These are phyloP conservation scores for Trichonephila clavipes DNA, from an alignment of 1,140 invertebrate species.

Conservation along the genomic window DNA sequence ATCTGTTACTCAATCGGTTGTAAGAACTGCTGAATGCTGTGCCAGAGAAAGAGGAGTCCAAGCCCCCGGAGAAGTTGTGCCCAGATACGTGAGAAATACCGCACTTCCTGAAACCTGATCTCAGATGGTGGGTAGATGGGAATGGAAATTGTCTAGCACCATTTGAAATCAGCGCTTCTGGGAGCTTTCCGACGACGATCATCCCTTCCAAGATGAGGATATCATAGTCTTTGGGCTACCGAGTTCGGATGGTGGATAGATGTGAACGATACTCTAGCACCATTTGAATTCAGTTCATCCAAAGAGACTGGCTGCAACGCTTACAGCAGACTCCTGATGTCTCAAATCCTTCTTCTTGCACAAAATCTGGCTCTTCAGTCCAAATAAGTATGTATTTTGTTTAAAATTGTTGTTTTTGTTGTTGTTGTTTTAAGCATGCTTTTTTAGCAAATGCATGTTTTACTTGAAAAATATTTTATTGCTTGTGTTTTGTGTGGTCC, in stretches of 20 bases:
- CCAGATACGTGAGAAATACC: background rate
- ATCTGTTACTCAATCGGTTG: no score
- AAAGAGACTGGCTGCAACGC: constrained; percentile 61
- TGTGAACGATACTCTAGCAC: constrained; percentile 71
- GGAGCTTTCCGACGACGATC: constrained; percentile 33
- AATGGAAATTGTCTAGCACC: constrained; percentile 73
- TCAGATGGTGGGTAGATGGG: constrained; percentile 77
- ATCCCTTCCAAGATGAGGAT: background rate
- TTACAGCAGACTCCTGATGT: background rate
- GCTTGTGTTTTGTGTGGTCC: no score
- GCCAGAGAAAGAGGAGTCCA: background rate
- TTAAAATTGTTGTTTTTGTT: no score
- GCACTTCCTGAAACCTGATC: constrained; percentile 76
- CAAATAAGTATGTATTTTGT: no score
- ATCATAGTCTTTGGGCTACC: constrained; percentile 75
- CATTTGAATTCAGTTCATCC: constrained; percentile 77
- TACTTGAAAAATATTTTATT: no score
- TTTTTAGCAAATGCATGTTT: no score
- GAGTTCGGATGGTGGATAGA: constrained; percentile 77
- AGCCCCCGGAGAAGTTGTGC: background rate
- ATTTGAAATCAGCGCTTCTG: constrained; percentile 77
- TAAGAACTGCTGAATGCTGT: background rate
- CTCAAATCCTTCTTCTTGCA: background rate
- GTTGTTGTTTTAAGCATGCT: no score
- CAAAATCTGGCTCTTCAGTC: no score